phyloP scores from a whole-genome alignment of 2,888 invertebrate genomes.

The Erpobdella octoculata region DNA sequence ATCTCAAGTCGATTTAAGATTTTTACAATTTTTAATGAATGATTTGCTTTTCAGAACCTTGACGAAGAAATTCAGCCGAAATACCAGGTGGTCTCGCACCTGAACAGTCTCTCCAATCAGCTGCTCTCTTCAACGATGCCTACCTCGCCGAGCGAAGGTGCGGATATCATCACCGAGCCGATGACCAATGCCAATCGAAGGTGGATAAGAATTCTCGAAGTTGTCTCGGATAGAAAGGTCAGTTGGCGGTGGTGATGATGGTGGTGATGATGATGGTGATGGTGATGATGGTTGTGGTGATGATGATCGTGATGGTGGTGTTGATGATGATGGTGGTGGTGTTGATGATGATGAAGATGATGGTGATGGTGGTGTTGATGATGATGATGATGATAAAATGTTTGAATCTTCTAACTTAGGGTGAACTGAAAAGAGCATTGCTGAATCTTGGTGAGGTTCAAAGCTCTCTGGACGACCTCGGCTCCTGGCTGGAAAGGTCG shows the following conservation, averaged over 20 bases:
- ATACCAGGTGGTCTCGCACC: slow-evolving; percentile 91
- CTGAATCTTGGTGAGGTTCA: slow-evolving; percentile 92
- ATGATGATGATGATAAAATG: too few relatives aligned
- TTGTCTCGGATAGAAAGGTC: slow-evolving; percentile 61
- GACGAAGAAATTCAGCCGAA: slow-evolving; percentile 93
- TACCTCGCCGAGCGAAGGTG: slow-evolving; percentile 79
- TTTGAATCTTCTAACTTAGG: slow-evolving; percentile 39
- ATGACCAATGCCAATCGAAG: slow-evolving; percentile 78
- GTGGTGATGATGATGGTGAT: too few relatives aligned
- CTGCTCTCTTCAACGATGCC: background rate
- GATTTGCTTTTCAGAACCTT: slow-evolving; percentile 65
- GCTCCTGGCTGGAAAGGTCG: slow-evolving; percentile 88
- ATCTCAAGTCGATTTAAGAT: too few relatives aligned
- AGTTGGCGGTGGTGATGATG: too few relatives aligned
- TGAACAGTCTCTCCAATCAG: slow-evolving; percentile 59
- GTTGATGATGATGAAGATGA: too few relatives aligned
- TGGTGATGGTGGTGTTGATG: too few relatives aligned
- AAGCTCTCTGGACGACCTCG: slow-evolving; percentile 83
- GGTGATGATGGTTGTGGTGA: too few relatives aligned
- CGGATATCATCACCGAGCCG: slow-evolving; percentile 83
- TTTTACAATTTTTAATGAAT: too few relatives aligned
- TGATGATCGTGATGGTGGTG: too few relatives aligned
- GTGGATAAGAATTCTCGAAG: slow-evolving; percentile 84
- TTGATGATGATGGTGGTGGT: too few relatives aligned
- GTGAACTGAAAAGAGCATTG: slow-evolving; percentile 79